phyloP scores from a whole-genome alignment of 2,113 vertebrate genomes.

The Pedionomus torquatus region DNA sequence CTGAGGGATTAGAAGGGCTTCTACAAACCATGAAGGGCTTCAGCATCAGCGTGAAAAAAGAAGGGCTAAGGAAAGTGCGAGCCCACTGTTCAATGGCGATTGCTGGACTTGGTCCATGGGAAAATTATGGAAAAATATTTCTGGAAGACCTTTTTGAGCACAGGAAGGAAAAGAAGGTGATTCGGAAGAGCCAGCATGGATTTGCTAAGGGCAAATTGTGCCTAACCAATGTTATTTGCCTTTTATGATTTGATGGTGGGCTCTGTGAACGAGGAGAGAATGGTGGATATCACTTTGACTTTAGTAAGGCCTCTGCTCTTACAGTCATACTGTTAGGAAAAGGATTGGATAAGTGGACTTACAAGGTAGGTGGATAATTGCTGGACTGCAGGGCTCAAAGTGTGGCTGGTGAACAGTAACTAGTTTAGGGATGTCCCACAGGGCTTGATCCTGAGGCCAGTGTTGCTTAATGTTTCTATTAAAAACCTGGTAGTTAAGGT shows the following conservation, averaged over 20 bases:
- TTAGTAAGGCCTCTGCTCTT: not conserved
- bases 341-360: not conserved
- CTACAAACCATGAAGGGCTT: not conserved
- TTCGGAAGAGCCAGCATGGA: not conserved
- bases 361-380: not conserved
- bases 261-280: not conserved
- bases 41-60: not conserved
- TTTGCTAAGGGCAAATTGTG: not conserved
- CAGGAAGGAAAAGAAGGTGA: not conserved
- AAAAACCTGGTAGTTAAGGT: not conserved
- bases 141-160: not conserved
- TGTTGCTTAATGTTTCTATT: not conserved
- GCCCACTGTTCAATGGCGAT: rapidly evolving
- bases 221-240: not conserved
- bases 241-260: not conserved
- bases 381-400: not conserved
- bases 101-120: not conserved
- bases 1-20: not conserved
- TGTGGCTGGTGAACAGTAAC: not conserved
- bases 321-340: not conserved
- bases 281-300: not conserved
- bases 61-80: not conserved
- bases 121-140: not conserved
- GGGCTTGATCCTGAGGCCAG: not conserved
- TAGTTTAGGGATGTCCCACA: not conserved